Evolutionary conservation across 2,113 vertebrate species (phyloP).

Genomic region (Callorhinus ursinus): DNA sequence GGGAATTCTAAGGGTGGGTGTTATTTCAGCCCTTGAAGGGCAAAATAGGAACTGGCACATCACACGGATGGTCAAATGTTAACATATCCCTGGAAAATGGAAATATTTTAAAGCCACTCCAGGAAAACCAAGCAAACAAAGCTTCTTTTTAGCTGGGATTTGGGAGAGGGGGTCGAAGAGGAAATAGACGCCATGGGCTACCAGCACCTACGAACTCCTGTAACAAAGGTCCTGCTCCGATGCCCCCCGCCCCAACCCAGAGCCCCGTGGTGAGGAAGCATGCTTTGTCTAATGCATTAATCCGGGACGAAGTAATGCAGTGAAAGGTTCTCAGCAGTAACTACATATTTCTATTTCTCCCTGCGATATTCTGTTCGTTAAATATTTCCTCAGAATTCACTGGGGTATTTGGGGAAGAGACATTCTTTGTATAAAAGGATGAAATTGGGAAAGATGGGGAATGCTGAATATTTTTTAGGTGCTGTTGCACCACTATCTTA

Average conservation of each 20-base stretch:
- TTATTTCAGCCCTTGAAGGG: slow-evolving; percentile 82
- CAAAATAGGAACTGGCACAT: slow-evolving; percentile 80
- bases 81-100: slow-evolving; percentile 73
- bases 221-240: not conserved
- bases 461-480: not conserved
- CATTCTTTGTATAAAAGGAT: not conserved
- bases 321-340: not conserved
- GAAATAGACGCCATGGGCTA: not conserved
- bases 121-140: slow-evolving; percentile 72
- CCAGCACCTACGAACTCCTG: not conserved
- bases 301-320: not conserved
- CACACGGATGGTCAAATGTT: slow-evolving; percentile 45
- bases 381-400: not conserved
- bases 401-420: not conserved
- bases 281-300: not conserved
- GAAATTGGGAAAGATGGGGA: not conserved
- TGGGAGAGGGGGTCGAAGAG: not conserved
- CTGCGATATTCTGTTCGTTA: not conserved
- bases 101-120: slow-evolving; percentile 77
- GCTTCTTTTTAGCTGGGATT: slow-evolving; percentile 59
- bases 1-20: slow-evolving; percentile 76
- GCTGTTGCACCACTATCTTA: not conserved
- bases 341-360: not conserved
- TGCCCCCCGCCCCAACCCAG: not conserved
- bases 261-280: not conserved